phyloP scores from a whole-genome alignment of 2,113 vertebrate species.

The Bufo gargarizans region DNA sequence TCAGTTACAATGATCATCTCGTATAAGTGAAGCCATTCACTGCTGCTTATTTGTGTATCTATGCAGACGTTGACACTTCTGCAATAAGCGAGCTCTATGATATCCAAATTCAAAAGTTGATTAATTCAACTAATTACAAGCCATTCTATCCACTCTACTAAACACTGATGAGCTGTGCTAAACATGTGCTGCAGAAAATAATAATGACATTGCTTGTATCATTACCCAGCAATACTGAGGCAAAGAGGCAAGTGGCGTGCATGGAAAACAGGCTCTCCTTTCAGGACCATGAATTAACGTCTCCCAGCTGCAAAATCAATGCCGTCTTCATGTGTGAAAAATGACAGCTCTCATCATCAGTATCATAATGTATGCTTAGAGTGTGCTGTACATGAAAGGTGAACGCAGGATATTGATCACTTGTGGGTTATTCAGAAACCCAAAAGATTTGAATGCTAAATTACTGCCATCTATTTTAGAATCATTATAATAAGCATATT shows the following conservation, averaged over 20 bases:
- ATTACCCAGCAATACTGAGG: slow-evolving; percentile 41
- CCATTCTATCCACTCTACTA: slow-evolving; percentile 43
- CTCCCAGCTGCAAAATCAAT: slow-evolving; percentile 43
- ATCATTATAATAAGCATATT: not conserved
- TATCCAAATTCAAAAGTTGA: slow-evolving; percentile 47
- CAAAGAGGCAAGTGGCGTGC: slow-evolving; percentile 15
- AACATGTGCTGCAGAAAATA: slow-evolving; percentile 37
- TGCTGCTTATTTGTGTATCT: slow-evolving; percentile 19
- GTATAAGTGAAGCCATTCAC: not conserved
- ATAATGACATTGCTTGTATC: slow-evolving; percentile 51
- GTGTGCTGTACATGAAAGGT: not conserved
- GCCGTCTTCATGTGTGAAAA: not conserved
- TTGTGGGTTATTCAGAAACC: not conserved
- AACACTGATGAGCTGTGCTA: slow-evolving; percentile 49
- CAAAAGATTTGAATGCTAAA: not conserved
- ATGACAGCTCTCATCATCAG: slow-evolving; percentile 33
- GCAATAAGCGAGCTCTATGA: slow-evolving; percentile 19
- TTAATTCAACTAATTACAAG: slow-evolving; percentile 55
- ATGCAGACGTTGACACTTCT: slow-evolving; percentile 4
- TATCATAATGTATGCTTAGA: slow-evolving; percentile 26
- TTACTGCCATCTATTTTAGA: not conserved
- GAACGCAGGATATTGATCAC: not conserved
- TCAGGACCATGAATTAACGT: not conserved
- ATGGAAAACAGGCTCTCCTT: not conserved
- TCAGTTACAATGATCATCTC: not conserved